Conservation (phyloP, 2,797 vertebrate genomes). For the Liparis tanakae region DNA sequence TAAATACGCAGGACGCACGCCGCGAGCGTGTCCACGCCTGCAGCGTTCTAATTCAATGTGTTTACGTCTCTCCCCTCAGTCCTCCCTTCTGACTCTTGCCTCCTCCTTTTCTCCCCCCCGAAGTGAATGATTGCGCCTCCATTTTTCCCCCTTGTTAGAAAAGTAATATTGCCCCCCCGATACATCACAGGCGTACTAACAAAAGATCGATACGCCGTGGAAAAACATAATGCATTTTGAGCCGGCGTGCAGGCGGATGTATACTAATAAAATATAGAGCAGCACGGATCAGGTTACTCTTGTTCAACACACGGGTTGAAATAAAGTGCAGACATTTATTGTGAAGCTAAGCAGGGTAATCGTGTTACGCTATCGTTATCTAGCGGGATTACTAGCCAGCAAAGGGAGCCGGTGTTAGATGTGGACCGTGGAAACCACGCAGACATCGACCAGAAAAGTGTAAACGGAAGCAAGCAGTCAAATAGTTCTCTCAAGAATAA, state of each 20-base stretch:
- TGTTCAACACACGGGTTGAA: conserved; percentile 14
- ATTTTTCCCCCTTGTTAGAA: background rate
- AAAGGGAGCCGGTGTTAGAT: background rate
- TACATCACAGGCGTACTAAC: conserved; percentile 19
- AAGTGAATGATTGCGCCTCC: conserved; percentile 4
- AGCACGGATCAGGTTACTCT: conserved; percentile 21
- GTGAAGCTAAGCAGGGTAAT: background rate
- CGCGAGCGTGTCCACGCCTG: background rate
- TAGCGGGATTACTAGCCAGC: background rate
- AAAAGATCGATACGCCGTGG: conserved; percentile 37
- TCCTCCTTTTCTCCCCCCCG: background rate
- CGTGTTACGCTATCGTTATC: conserved; percentile 11
- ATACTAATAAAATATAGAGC: conserved; percentile 16
- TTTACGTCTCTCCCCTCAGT: background rate
- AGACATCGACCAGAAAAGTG: no score
- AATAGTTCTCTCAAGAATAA: background rate
- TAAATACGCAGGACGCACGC: background rate
- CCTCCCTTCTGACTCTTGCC: background rate
- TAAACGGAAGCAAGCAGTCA: background rate
- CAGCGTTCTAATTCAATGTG: background rate
- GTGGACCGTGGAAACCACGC: background rate
- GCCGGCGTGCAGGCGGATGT: background rate
- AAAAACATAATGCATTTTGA: conserved; percentile 40
- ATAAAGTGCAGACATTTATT: conserved; percentile 7
- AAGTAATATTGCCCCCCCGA: conserved; percentile 22